Evolutionary conservation across 2,888 invertebrate species (phyloP).

Genomic region (Acanthococcus lagerstroemiae): DNA sequence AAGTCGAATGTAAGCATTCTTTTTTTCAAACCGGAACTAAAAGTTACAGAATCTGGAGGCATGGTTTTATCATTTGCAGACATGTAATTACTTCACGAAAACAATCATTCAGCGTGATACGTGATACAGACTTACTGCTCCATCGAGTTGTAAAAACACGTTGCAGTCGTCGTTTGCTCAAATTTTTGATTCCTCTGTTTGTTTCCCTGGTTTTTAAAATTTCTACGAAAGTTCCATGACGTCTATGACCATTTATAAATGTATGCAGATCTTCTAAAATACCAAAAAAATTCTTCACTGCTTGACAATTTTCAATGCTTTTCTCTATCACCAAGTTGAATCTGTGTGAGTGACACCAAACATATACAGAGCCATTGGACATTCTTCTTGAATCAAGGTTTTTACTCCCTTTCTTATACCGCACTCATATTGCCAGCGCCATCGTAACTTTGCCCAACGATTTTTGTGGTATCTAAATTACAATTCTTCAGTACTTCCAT

Average conservation of each 20-base stretch:
- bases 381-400: background rate
- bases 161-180: background rate
- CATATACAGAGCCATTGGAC: background rate
- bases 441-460: conserved; percentile 5
- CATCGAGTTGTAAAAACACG: background rate
- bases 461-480: background rate
- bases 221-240: background rate
- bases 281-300: conserved; percentile 3
- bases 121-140: background rate
- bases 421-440: conserved; percentile 4
- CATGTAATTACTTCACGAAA: background rate
- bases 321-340: background rate
- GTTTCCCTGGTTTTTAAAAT: background rate
- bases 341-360: background rate
- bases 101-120: background rate
- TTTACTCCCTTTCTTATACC: background rate
- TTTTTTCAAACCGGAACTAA: background rate
- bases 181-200: background rate
- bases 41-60: background rate
- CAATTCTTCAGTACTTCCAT: background rate
- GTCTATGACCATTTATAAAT: conserved; percentile 1
- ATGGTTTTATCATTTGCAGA: background rate
- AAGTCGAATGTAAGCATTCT: background rate
- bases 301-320: background rate
- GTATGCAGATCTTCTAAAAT: background rate